These are phyloP conservation scores for Luscinia megarhynchos DNA, from an alignment of 2,797 vertebrate genomes.

Conservation along the genomic window DNA sequence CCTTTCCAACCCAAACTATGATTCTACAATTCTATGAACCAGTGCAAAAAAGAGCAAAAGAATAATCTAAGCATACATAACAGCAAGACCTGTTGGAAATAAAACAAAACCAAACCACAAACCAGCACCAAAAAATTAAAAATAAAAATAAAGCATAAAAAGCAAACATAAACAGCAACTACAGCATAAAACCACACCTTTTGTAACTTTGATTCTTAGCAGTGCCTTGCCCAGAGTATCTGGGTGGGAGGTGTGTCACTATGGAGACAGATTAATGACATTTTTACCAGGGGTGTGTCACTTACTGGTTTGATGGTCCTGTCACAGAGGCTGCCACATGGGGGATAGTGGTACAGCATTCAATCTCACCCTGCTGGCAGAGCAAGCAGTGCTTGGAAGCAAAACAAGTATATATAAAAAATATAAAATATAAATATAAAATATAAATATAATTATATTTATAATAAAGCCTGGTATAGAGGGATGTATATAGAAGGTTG, in stretches of 20 bases:
- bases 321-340: not conserved
- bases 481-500: not conserved
- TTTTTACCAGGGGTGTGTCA: not conserved
- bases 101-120: not conserved
- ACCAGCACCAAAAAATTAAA: not conserved
- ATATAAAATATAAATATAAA: too few relatives aligned
- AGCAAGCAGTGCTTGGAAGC: accelerated
- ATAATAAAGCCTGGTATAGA: not conserved
- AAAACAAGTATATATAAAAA: not conserved
- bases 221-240: not conserved
- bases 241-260: not conserved
- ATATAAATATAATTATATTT: not conserved
- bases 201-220: not conserved
- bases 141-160: not conserved
- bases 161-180: not conserved
- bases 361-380: not conserved
- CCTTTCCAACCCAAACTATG: not conserved
- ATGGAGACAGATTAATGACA: conserved; percentile 6
- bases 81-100: not conserved
- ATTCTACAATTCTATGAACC: not conserved
- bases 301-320: not conserved
- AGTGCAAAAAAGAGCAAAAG: not conserved
- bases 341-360: not conserved
- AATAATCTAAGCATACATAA: not conserved
- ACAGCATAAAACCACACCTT: not conserved